These are phyloP conservation scores for Corythaixoides concolor DNA, from an alignment of 2,113 vertebrate species.

Conservation along the genomic window DNA sequence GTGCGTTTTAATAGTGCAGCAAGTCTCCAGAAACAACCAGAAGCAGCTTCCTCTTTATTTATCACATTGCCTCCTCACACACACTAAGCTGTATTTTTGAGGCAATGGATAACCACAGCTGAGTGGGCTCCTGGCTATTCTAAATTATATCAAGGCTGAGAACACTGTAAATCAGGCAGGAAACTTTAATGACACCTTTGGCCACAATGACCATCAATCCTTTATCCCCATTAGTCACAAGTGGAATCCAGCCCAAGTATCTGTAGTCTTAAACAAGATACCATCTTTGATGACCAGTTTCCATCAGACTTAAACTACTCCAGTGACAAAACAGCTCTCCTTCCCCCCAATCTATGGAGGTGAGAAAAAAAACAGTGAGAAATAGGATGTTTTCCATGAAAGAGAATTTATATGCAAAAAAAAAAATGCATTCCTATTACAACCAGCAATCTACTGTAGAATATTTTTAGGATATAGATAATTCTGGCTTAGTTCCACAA, in stretches of 20 bases:
- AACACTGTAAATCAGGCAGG: background rate
- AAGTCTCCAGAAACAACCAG: background rate
- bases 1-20: background rate
- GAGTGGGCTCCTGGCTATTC: background rate
- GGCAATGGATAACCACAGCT: background rate
- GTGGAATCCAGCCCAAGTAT: background rate
- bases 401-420: constrained; percentile 40
- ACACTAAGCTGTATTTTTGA: background rate
- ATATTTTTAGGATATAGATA: constrained; percentile 60
- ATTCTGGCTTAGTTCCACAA: constrained; percentile 68
- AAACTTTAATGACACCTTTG: constrained; percentile 1
- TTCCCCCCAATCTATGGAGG: background rate
- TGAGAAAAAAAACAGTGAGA: background rate
- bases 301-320: background rate
- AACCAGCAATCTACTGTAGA: background rate
- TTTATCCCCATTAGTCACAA: background rate
- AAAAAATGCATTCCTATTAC: background rate
- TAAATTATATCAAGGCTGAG: background rate
- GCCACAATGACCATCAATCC: background rate
- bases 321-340: background rate
- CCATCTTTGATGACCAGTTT: background rate
- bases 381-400: background rate
- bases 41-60: background rate
- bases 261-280: background rate
- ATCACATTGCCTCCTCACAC: background rate